Percentiles rank a stretch among this genome's conserved stretches.
phyloP scores from a whole-genome alignment of 2,113 vertebrate species.

The Arenaria interpres region DNA sequence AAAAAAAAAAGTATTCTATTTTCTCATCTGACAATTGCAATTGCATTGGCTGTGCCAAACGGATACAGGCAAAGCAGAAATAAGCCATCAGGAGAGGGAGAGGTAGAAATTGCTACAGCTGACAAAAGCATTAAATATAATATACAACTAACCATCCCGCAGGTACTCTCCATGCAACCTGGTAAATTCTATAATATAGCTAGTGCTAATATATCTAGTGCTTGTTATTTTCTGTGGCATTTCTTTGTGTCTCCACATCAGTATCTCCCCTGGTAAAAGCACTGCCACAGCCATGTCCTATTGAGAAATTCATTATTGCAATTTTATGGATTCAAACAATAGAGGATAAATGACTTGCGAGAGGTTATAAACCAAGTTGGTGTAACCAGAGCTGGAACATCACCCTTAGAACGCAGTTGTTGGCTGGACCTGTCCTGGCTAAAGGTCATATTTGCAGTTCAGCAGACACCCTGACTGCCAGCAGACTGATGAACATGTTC shows the following conservation, averaged over 20 bases:
- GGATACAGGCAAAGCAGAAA: not conserved
- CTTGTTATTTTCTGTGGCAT: not conserved
- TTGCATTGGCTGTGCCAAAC: not conserved
- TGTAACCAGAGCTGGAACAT: not conserved
- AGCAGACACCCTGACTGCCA: not conserved
- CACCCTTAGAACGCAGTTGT: not conserved
- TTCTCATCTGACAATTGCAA: not conserved
- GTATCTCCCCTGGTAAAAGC: not conserved
- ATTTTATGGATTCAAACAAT: not conserved
- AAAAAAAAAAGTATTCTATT: not conserved
- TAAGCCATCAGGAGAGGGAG: not conserved
- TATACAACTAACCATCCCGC: not conserved
- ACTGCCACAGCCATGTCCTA: not conserved
- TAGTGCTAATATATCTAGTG: not conserved
- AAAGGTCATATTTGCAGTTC: not conserved
- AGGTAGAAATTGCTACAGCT: not conserved
- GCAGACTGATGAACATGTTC: not conserved
- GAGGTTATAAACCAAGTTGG: not conserved
- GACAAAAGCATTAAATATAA: not conserved
- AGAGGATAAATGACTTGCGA: not conserved
- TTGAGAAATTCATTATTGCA: not conserved
- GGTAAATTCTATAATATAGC: not conserved
- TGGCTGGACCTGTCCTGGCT: not conserved
- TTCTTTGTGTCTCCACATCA: not conserved
- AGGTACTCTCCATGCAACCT: not conserved